A percentile compares a stretch with the other conserved stretches of the same genome.
Evolutionary conservation across 2,113 vertebrate species (phyloP).

Genomic region (Pithys albifrons): DNA sequence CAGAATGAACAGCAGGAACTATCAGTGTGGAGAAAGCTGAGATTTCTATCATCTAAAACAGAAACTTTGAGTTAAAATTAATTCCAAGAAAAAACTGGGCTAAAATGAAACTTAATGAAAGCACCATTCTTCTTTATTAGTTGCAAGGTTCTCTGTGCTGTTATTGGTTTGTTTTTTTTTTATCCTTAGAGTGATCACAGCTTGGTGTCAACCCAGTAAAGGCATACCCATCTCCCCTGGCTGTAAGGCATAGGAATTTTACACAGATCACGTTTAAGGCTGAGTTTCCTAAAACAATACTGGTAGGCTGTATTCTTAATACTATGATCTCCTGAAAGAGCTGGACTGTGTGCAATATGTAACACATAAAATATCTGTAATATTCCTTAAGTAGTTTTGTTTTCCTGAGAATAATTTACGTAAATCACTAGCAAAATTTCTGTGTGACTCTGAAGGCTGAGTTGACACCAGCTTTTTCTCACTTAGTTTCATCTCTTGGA

Average conservation of each 20-base stretch:
- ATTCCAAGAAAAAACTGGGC: constrained; percentile 65
- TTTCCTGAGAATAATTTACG: background rate
- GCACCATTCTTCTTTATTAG: constrained; percentile 48
- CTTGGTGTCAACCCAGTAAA: constrained; percentile 36
- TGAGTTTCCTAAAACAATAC: background rate
- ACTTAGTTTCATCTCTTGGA: constrained; percentile 6
- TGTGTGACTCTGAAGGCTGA: background rate
- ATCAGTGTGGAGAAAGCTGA: constrained; percentile 60
- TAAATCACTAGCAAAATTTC: background rate
- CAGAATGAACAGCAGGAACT: constrained; percentile 52
- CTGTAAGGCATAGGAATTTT: background rate
- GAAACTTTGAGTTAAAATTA: constrained; percentile 65
- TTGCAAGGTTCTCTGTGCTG: background rate
- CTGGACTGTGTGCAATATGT: background rate
- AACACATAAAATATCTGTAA: background rate
- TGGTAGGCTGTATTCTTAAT: background rate
- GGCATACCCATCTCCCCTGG: background rate
- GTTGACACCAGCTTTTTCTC: background rate
- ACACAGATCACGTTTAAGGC: background rate
- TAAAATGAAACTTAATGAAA: constrained; percentile 60
- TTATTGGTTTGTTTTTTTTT: background rate
- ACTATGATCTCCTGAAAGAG: background rate
- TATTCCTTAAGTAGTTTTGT: background rate
- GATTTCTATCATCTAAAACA: constrained; percentile 53
- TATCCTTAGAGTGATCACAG: background rate